phyloP scores from a whole-genome alignment of 2,888 invertebrate genomes.

The Melipona beecheii region DNA sequence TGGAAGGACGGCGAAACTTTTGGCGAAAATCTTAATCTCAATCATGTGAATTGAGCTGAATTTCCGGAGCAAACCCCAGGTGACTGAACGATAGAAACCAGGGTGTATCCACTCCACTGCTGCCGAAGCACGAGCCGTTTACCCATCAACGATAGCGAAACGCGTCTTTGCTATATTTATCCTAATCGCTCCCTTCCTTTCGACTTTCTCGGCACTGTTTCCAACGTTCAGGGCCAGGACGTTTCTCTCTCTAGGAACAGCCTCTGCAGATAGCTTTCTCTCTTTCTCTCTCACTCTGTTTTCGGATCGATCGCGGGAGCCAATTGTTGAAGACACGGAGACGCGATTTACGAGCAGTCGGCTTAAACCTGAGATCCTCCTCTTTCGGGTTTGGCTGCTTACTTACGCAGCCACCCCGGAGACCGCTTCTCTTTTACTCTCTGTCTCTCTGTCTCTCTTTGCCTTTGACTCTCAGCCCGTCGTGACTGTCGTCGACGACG shows the following conservation, averaged over 20 bases:
- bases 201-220: background rate
- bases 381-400: constrained; percentile 71
- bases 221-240: background rate
- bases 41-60: background rate
- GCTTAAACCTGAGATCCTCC: constrained; percentile 71
- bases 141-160: constrained; percentile 25
- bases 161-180: constrained; percentile 31
- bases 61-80: too few relatives aligned
- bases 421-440: background rate
- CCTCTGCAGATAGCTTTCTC: constrained; percentile 3
- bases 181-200: constrained; percentile 44
- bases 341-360: constrained; percentile 70
- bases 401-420: constrained; percentile 51
- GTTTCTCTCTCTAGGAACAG: constrained; percentile 14
- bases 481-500: constrained; percentile 55
- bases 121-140: background rate
- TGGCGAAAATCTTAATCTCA: too few relatives aligned
- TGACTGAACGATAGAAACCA: background rate
- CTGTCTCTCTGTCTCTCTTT: constrained; percentile 1
- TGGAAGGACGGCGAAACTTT: too few relatives aligned
- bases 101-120: too few relatives aligned
- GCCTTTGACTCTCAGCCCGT: constrained; percentile 63
- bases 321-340: constrained; percentile 62
- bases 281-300: constrained; percentile 26
- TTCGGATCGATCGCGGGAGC: constrained; percentile 60